phyloP scores from a whole-genome alignment of 2,113 vertebrate genomes.

The Leptobrachium ailaonicum region DNA sequence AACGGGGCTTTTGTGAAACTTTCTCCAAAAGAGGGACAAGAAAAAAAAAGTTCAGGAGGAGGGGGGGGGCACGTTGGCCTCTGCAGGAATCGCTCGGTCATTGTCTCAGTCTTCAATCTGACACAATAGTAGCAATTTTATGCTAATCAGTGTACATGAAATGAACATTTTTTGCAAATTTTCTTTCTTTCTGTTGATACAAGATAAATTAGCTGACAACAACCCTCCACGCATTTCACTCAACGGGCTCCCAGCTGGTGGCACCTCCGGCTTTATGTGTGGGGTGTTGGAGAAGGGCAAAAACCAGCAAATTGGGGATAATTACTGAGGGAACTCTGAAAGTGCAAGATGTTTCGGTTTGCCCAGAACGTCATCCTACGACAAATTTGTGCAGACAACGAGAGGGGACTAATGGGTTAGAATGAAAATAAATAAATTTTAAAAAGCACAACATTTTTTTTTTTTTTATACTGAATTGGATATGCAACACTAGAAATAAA shows the following conservation, averaged over 20 bases:
- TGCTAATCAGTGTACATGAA: slow-evolving; percentile 86
- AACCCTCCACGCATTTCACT: slow-evolving; percentile 45
- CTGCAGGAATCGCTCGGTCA: slow-evolving; percentile 70
- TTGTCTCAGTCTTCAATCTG: slow-evolving; percentile 70
- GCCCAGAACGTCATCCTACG: too few relatives aligned
- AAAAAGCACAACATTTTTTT: too few relatives aligned
- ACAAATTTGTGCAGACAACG: too few relatives aligned
- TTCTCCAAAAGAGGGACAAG: slow-evolving; percentile 44
- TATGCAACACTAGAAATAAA: too few relatives aligned
- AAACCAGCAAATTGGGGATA: slow-evolving; percentile 33
- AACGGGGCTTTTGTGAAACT: slow-evolving; percentile 37
- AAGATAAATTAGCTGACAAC: slow-evolving; percentile 59
- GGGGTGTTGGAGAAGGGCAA: not conserved
- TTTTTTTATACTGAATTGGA: too few relatives aligned
- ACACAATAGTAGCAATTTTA: slow-evolving; percentile 92
- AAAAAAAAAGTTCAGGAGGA: slow-evolving; percentile 45
- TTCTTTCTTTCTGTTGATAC: slow-evolving; percentile 70
- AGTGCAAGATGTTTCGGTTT: not conserved
- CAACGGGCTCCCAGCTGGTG: slow-evolving; percentile 34
- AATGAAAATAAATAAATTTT: too few relatives aligned
- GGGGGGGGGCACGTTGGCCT: slow-evolving; percentile 55
- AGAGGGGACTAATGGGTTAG: too few relatives aligned
- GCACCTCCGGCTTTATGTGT: slow-evolving; percentile 15
- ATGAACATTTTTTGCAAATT: slow-evolving; percentile 72
- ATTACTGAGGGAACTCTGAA: not conserved